Base-by-base conservation (phyloP, 1,140 invertebrate species). In the Dendroctonus ponderosae region DNA sequence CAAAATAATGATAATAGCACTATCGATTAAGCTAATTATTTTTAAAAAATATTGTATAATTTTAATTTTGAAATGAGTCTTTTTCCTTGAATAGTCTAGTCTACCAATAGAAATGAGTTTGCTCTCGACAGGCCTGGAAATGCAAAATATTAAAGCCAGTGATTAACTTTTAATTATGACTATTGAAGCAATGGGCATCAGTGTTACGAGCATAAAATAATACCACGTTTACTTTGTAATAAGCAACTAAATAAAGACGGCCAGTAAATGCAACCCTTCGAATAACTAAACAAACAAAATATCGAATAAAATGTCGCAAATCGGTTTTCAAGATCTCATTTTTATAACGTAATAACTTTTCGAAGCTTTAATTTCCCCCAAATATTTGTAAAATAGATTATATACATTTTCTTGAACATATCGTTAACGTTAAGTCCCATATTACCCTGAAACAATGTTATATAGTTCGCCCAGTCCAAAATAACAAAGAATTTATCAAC, bases 51-150 rank as follows among this genome's bases (percentile, higher is more conserved):
- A 26, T 2, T 26, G 26, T 26, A 52, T 53, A 68, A 68, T 64
- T 64, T 64, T 65, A 56, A 69, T 65, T 65, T 63, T 60, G 54
- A 62, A 66, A 62, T 62, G 60, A 62, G 51, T 69, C 51, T 26
- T 62, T 38, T 66, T 37, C n/a, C 37, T 9, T 15, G 48, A 58
- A 62, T 62, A 62, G 60, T 62, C 60, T 62, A 62, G 60, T 62
- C 60, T 62, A 15, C 43, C 43, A 46, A 46, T 12, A 46, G 43
- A 46, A 46, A 46, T 9, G 43, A 46, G n/a, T 46, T 46, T 46
- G 43, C 43, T 46, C 8, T 15, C 38, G 39, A 54, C 37, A 44
- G 57, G 57, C 57, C 46, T 59, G 49, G 9, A 59, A 59, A 57
- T n/a, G 12, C 39, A 53, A 38, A 53, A 12, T 37, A 37, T 41